phyloP scores from a whole-genome alignment of 2,797 vertebrate species.

The Microchirus variegatus region DNA sequence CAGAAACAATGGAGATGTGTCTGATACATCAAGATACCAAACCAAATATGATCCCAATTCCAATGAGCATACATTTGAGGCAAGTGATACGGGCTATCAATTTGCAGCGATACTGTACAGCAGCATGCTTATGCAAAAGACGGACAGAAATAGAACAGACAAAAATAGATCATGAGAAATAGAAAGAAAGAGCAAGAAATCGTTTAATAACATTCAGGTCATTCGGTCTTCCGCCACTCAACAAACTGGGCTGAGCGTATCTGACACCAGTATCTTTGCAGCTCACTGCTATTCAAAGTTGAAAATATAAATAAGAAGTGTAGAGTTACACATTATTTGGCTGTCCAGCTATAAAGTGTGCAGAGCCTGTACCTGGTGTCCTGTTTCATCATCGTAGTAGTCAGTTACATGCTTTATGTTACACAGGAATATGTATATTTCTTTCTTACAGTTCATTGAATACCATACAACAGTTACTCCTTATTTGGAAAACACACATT shows the following conservation, averaged over 20 bases:
- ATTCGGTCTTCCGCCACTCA: constrained; percentile 5
- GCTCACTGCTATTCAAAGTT: constrained; percentile 1
- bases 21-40: constrained; percentile 82
- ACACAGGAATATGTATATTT: background rate
- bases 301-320: constrained; percentile 4
- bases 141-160: constrained; percentile 14
- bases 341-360: constrained; percentile 3
- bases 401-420: background rate
- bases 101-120: constrained; percentile 19
- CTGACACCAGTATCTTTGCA: too few species aligned
- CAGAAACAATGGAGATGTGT: constrained; percentile 76
- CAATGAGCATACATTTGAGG: constrained; percentile 85
- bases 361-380: background rate
- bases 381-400: too few species aligned
- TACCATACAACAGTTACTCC: background rate
- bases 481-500: too few species aligned
- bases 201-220: constrained; percentile 25
- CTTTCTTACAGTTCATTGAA: background rate
- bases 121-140: constrained; percentile 20
- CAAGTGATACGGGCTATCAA: constrained; percentile 61
- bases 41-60: constrained; percentile 67
- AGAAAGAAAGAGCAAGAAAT: constrained; percentile 3
- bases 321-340: background rate
- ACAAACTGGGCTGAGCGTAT: too few species aligned
- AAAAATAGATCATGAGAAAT: too few species aligned